Base-by-base conservation (phyloP, 2,888 invertebrate genomes). In the Lepidochrysops patricia region DNA sequence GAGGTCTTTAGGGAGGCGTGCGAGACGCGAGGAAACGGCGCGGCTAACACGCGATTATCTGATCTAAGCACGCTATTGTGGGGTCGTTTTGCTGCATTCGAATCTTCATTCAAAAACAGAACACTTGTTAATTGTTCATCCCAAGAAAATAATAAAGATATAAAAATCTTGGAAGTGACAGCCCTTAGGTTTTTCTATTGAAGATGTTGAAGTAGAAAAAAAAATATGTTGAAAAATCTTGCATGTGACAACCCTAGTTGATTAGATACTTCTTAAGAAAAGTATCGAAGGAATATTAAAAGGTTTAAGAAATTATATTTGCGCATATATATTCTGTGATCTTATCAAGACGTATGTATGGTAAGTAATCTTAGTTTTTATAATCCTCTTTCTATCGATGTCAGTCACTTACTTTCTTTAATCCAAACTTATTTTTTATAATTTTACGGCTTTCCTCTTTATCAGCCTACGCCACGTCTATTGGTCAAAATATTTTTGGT, bases 21-120 rank as follows among this genome's bases (percentile, higher is more conserved):
- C 50, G 59, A 59, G 59, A 59, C 59, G 76, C 76, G 70, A 75
- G 74, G 74, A 77, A 76, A 75, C 79, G 80, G 73, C 70, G 72
- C 75, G 75, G 72, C 69, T 69, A 72, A 73, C 72, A 76, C 73
- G 75, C 81, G 79, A 77, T 79, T 73, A 69, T 72, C 69, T 68
- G 70, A 72, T 68, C 66, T 66, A 68, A 66, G 68, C 66, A 67
- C 65, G 67, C 64, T 64, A 62, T 67, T 66, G 64, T 64, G 61
- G 63, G 63, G 66, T 61, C 64, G 62, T 65, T 62, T 61, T 57
- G 25, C 32, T 49, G 35, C 58, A 58, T 32, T 59, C 50, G 13
- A 43, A 9, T 43, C 19, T 43, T 19, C 43, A 43, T 43, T 23
- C 43, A 43, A 43, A 43, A 43, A 19, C 43, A 43, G 29, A 29